Conservation (phyloP, 2,113 vertebrate species). For the Bos javanicus region DNA sequence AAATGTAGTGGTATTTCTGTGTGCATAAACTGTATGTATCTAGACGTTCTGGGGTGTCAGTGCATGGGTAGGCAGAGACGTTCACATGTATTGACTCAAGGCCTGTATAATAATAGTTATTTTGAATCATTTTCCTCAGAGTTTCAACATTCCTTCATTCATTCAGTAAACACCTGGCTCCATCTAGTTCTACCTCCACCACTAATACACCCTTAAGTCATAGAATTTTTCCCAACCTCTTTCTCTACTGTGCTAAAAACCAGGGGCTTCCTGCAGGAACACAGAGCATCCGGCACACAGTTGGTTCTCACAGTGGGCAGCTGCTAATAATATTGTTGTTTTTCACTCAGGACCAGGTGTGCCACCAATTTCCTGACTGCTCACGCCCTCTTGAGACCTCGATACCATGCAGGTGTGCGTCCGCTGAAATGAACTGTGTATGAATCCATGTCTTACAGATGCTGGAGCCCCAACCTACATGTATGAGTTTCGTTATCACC, state of each 20-base stretch:
- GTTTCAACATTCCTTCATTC: background rate
- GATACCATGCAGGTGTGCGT: rapidly evolving
- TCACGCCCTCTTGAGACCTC: rapidly evolving
- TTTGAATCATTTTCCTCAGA: background rate
- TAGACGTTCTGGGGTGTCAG: rapidly evolving
- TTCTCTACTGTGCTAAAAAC: rapidly evolving
- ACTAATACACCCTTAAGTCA: no score
- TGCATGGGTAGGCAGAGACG: background rate
- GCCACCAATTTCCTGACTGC: background rate
- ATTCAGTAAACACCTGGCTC: background rate
- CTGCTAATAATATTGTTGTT: rapidly evolving
- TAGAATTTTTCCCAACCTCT: background rate
- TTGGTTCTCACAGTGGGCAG: background rate
- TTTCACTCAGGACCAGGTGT: background rate
- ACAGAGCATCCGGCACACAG: rapidly evolving
- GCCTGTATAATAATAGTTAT: background rate
- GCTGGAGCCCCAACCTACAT: conserved; percentile 71
- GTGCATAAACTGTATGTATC: background rate
- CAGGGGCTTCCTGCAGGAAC: background rate
- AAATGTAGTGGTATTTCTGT: background rate
- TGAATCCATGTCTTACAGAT: conserved; percentile 71
- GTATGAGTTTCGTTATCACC: conserved; percentile 81
- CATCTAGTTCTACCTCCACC: rapidly evolving
- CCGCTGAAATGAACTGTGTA: background rate
- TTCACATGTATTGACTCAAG: background rate